Base-by-base conservation (phyloP, 1,140 invertebrate species). In the Riptortus pedestris region DNA sequence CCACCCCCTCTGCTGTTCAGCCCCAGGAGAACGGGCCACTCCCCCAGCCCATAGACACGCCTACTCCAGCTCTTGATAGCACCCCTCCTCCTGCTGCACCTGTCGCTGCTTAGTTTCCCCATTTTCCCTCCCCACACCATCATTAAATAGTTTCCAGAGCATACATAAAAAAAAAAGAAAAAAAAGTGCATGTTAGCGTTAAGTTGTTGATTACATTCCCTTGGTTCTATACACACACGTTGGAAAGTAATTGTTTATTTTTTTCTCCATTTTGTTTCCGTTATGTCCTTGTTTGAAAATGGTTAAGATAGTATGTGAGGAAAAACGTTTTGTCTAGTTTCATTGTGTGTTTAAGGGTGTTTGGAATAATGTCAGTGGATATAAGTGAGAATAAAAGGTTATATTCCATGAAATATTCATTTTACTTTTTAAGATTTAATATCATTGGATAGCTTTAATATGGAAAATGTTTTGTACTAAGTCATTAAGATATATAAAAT, bases 1-100 rank as follows among this genome's bases (percentile, higher is more conserved):
- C n/a, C n/a, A n/a, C n/a, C n/a, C n/a, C n/a, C n/a, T n/a, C n/a
- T n/a, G n/a, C n/a, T n/a, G n/a, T n/a, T n/a, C n/a, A n/a, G n/a
- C n/a, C n/a, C n/a, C n/a, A n/a, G n/a, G n/a, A n/a, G n/a, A n/a
- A n/a, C n/a, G n/a, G n/a, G n/a, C n/a, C n/a, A n/a, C n/a, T n/a
- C n/a, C n/a, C n/a, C n/a, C n/a, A n/a, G n/a, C n/a, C n/a, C n/a
- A n/a, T n/a, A n/a, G n/a, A 47, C 65, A 74, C 57, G 64, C 67
- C 65, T 14, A 67, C 57, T 59, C 72, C 77, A n/a, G 73, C 76
- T 38, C 74, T 79, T 64, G 75, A 76, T 2, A 74, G 78, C 55
- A 75, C 75, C 31, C 26, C 29, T 18, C 16, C 62, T 1, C 48
- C 43, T 9, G 12, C 60, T 28, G 16, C 60, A 5, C 29, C 38